Evolutionary conservation across 2,797 vertebrate species (phyloP).

Genomic region (Carapus acus): DNA sequence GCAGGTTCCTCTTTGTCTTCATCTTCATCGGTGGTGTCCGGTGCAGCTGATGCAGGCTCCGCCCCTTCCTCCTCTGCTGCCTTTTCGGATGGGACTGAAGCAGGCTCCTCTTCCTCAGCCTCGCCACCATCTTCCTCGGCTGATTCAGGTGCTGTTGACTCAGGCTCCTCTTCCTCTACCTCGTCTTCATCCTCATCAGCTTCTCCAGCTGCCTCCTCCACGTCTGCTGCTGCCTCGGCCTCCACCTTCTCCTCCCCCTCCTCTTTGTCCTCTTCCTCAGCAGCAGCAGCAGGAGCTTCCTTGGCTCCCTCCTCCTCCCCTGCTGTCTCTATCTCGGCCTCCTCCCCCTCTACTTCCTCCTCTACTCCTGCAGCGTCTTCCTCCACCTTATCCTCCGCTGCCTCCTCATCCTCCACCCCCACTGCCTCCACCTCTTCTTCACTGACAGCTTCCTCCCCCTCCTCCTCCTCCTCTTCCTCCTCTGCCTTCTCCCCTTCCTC

Average conservation of each 20-base stretch:
- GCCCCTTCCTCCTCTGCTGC: slow-evolving; percentile 20
- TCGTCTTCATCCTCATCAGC: slow-evolving; percentile 3
- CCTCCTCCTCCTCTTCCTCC: neutral
- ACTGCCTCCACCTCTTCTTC: slow-evolving; percentile 8
- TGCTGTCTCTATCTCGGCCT: neutral
- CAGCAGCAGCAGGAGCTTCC: neutral
- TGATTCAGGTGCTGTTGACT: neutral
- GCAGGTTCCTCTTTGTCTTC: slow-evolving; percentile 5
- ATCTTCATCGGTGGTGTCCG: too few species aligned
- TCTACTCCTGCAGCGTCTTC: slow-evolving; percentile 2
- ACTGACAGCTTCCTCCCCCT: slow-evolving; percentile 1
- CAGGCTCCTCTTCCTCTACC: slow-evolving; percentile 8
- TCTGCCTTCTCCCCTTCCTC: slow-evolving; percentile 1
- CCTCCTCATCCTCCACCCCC: slow-evolving; percentile 1
- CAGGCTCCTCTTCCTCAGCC: slow-evolving; percentile 11
- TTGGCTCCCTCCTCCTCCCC: slow-evolving; percentile 3
- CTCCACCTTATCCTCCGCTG: neutral
- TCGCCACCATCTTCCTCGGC: slow-evolving; percentile 16
- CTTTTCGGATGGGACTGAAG: slow-evolving; percentile 7
- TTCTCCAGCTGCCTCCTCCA: neutral
- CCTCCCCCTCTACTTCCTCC: slow-evolving; percentile 2
- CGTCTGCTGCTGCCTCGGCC: neutral
- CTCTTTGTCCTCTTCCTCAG: neutral
- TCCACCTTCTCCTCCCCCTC: neutral
- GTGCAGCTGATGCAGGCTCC: neutral